phyloP scores from a whole-genome alignment of 2,797 vertebrate genomes.

The Oreortyx pictus region DNA sequence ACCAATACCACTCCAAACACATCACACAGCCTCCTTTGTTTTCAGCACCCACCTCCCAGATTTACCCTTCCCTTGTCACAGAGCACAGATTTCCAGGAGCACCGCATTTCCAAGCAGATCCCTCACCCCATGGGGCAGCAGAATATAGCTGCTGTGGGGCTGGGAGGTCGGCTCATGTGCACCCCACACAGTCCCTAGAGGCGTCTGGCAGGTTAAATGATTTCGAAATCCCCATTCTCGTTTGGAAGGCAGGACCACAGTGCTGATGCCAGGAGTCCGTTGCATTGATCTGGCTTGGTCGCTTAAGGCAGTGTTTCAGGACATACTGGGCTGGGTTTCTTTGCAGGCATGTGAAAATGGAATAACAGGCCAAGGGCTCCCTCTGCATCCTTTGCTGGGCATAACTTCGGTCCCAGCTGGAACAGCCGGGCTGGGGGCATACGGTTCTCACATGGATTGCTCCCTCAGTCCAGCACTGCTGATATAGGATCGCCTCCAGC shows the following conservation, averaged over 20 bases:
- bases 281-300: neutral
- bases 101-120: neutral
- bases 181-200: rapidly evolving
- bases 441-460: rapidly evolving
- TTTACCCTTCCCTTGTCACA: neutral
- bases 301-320: neutral
- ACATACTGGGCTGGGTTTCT: neutral
- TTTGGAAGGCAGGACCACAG: neutral
- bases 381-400: neutral
- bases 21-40: neutral
- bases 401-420: neutral
- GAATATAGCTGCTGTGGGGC: neutral
- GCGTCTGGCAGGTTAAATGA: neutral
- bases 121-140: neutral
- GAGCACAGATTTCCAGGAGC: neutral
- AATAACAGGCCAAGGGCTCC: constrained; percentile 24
- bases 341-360: neutral
- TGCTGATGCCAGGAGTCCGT: neutral
- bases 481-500: neutral
- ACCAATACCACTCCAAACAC: neutral
- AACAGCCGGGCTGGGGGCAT: neutral
- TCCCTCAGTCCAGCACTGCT: neutral
- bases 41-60: rapidly evolving
- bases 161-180: rapidly evolving
- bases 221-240: neutral